phyloP scores from a whole-genome alignment of 2,797 vertebrate species.

The Huso huso region DNA sequence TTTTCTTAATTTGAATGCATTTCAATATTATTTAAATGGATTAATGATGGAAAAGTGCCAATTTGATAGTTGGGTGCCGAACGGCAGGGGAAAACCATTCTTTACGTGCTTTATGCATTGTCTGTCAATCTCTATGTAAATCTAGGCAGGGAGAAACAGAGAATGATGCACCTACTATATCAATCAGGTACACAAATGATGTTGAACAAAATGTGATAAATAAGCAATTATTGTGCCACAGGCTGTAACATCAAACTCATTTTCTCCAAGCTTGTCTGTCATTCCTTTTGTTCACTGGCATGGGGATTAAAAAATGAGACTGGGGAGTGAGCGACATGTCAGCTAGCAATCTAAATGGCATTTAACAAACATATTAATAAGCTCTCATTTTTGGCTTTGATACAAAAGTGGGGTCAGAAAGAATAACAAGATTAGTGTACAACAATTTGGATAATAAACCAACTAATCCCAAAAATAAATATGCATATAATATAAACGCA shows the following conservation, averaged over 20 bases:
- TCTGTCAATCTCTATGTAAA: background rate
- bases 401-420: background rate
- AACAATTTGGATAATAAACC: background rate
- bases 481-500: too few species aligned
- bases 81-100: too few species aligned
- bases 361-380: conserved; percentile 1
- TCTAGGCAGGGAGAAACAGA: background rate
- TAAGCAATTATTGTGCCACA: background rate
- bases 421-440: background rate
- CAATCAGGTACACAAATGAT: conserved; percentile 4
- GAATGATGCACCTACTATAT: background rate
- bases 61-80: too few species aligned
- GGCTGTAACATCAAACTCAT: background rate
- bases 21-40: too few species aligned
- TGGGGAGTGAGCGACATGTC: background rate
- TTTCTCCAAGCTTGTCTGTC: background rate
- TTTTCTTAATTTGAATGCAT: too few species aligned
- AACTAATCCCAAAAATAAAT: too few species aligned
- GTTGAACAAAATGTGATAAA: conserved; percentile 1
- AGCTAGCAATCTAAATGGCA: background rate
- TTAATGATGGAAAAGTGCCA: too few species aligned
- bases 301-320: background rate
- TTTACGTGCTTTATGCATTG: too few species aligned
- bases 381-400: background rate
- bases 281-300: background rate